Evolutionary conservation across 1,140 invertebrate genomes (phyloP), one percentile per base, ranked within the genome.

Genomic region (Nasonia giraulti): DNA sequence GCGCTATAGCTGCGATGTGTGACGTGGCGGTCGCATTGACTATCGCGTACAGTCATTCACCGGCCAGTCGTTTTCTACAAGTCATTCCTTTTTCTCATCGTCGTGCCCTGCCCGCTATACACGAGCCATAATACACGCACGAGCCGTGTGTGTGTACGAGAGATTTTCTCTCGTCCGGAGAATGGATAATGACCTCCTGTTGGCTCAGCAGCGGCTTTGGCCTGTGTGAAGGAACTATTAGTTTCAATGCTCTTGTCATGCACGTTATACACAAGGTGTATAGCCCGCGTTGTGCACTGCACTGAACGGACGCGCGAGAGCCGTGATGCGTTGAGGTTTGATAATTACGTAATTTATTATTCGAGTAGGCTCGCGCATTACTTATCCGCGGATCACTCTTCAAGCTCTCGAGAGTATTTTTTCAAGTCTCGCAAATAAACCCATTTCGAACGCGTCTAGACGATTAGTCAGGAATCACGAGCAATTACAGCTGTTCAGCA

Each of bases 81-180:
- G 73, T 75, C 73, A 75, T 75, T 75, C 37, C 37, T 75, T 40
- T 75, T 71, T 71, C 62, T 20, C 62, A 0, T 33, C 23, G 31
- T 33, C 68, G 7, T 23, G 5, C 33, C 0, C 5, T 7, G 5
- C 17, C 14, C 4, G 17, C 20, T 5, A n/a, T 7, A 20, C 20
- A 5, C 12, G 50, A 20, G 50, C 17, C 14, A n/a, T n/a, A n/a
- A n/a, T n/a, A n/a, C n/a, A n/a, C n/a, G n/a, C n/a, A n/a, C n/a
- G n/a, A n/a, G n/a, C n/a, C n/a, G 5, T 62, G 20, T n/a, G 55
- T 20, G 20, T n/a, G 55, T 20, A 7, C 2, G 55, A 62, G 55
- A 62, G 6, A 62, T 62, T 62, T 62, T 62, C 55, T 62, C 55
- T 62, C 40, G 5, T 5, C 7, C 17, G 55, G 55, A 62, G 55